A percentile compares a stretch with the other conserved stretches of the same genome.
Conservation (phyloP, 2,113 vertebrate genomes). For the Grantiella picta region DNA sequence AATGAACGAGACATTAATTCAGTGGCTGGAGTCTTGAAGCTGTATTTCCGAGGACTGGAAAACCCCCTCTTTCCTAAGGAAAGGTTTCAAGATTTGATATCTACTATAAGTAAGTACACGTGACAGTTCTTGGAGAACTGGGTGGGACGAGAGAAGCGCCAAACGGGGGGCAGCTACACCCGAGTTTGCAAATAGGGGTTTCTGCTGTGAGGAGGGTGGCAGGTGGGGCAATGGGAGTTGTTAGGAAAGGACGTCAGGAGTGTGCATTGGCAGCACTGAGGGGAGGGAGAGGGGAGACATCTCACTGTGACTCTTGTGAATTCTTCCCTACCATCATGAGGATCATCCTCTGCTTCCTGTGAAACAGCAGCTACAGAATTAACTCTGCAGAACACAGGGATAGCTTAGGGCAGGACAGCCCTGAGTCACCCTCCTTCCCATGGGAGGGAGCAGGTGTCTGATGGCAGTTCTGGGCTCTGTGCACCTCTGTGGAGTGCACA, state of each 20-base stretch:
- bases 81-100: slow-evolving; percentile 94
- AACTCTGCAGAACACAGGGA: neutral
- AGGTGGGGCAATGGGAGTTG: neutral
- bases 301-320: neutral
- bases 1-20: slow-evolving; percentile 95
- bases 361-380: neutral
- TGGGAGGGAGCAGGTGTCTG: neutral
- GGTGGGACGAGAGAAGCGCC: neutral
- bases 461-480: neutral
- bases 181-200: neutral
- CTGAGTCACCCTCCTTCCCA: neutral
- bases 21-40: slow-evolving; percentile 95
- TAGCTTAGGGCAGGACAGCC: neutral
- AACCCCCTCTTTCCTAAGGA: slow-evolving; percentile 97
- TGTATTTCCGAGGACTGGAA: slow-evolving; percentile 97
- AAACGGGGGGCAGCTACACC: rapidly evolving
- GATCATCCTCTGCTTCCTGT: neutral
- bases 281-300: neutral
- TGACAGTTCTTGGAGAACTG: neutral
- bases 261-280: rapidly evolving
- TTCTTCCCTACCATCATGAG: neutral
- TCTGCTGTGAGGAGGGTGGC: neutral
- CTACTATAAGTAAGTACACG: slow-evolving; percentile 91
- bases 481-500: neutral
- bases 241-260: neutral